These are phyloP conservation scores for Dasyornis broadbenti DNA, from an alignment of 2,113 vertebrate species.

Conservation along the genomic window DNA sequence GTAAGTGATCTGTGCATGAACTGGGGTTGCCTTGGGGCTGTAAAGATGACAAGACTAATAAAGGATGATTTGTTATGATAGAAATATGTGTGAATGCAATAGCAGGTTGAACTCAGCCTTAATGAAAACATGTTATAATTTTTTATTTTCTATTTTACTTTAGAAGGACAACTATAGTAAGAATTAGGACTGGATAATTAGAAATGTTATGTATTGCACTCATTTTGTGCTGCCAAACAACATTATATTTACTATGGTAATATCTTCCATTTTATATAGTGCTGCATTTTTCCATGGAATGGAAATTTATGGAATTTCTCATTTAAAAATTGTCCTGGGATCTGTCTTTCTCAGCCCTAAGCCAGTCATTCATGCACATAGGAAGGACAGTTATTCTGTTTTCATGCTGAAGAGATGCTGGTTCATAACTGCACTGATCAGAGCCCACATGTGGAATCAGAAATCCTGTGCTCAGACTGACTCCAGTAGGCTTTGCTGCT, in stretches of 20 bases:
- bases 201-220: not conserved
- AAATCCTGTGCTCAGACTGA: not conserved
- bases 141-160: not conserved
- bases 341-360: not conserved
- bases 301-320: not conserved
- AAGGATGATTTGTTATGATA: not conserved
- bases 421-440: not conserved
- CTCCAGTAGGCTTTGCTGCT: not conserved
- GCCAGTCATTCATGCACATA: not conserved
- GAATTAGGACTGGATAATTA: not conserved
- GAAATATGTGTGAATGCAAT: not conserved
- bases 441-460: not conserved
- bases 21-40: not conserved
- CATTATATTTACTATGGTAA: not conserved
- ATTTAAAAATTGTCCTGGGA: not conserved
- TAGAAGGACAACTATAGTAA: not conserved
- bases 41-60: not conserved
- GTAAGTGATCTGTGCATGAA: not conserved
- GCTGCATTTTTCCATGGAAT: not conserved
- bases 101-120: not conserved
- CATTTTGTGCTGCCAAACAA: not conserved
- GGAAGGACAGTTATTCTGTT: not conserved
- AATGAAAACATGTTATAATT: not conserved
- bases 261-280: not conserved
- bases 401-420: not conserved